Conservation (phyloP, 2,113 vertebrate genomes). For the Scomber japonicus region DNA sequence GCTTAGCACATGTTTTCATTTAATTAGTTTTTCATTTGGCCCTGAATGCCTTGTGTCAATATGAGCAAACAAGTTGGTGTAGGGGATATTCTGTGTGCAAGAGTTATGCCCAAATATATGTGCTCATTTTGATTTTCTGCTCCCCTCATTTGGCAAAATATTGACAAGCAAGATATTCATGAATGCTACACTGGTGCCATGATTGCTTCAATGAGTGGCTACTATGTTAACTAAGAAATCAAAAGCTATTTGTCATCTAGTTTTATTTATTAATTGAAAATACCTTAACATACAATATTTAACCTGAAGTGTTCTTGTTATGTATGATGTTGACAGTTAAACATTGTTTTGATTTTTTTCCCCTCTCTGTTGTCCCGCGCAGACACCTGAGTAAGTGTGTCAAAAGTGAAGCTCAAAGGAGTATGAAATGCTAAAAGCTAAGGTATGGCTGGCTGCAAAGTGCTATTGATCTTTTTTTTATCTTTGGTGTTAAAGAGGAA, state of each 20-base stretch:
- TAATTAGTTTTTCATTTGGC: slow-evolving; percentile 86
- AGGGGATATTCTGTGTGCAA: slow-evolving; percentile 46
- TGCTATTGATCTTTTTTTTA: slow-evolving; percentile 78
- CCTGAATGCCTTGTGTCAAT: slow-evolving; percentile 75
- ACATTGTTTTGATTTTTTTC: background rate
- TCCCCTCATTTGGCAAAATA: slow-evolving; percentile 27
- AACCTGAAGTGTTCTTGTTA: background rate
- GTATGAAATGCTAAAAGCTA: slow-evolving; percentile 80
- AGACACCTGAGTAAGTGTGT: slow-evolving; percentile 62
- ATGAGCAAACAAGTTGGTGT: slow-evolving; percentile 61
- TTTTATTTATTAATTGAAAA: slow-evolving; percentile 1
- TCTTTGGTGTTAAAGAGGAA: slow-evolving; percentile 66
- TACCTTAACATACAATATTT: background rate
- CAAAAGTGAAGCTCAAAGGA: slow-evolving; percentile 79
- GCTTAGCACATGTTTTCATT: slow-evolving; percentile 86
- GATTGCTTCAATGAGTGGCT: background rate
- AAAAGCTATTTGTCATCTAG: background rate
- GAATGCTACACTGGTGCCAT: background rate
- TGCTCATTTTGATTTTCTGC: slow-evolving; percentile 38
- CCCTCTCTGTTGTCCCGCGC: background rate
- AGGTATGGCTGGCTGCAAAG: slow-evolving; percentile 82
- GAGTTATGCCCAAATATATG: slow-evolving; percentile 42
- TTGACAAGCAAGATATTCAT: slow-evolving; percentile 26
- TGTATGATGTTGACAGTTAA: slow-evolving; percentile 9
- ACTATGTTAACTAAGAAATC: background rate